Evolutionary conservation across 2,888 invertebrate species (phyloP).

Genomic region (Lasioglossum leucozonium): DNA sequence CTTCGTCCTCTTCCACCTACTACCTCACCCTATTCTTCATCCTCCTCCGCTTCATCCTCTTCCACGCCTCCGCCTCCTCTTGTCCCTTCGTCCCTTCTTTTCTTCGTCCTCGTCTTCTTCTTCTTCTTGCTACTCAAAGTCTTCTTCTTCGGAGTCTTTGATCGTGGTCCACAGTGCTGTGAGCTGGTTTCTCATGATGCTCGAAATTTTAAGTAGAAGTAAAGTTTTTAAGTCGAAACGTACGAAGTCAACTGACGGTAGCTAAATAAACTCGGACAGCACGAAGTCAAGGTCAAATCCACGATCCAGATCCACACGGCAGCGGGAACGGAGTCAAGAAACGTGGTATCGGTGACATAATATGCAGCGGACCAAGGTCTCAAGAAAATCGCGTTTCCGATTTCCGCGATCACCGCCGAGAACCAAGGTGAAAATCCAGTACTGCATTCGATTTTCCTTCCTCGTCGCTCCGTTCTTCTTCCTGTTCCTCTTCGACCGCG

Average conservation of each 20-base stretch:
- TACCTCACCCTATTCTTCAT: neutral
- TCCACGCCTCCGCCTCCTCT: neutral
- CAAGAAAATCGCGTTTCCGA: constrained; percentile 37
- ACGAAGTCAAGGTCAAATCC: no score
- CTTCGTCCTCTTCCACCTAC: constrained; percentile 13
- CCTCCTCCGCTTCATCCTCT: neutral
- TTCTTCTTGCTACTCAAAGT: neutral
- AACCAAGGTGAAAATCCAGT: constrained; percentile 71
- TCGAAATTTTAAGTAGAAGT: neutral
- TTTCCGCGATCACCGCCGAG: constrained; percentile 77
- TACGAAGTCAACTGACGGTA: no score
- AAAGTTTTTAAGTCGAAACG: neutral
- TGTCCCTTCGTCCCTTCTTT: neutral
- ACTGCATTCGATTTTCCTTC: constrained; percentile 43
- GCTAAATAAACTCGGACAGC: no score
- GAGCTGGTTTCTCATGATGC: neutral
- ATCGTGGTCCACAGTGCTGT: neutral
- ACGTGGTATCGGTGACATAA: no score
- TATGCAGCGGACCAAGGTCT: neutral
- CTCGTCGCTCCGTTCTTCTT: constrained; percentile 15
- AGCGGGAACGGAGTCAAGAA: no score
- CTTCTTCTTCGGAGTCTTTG: neutral
- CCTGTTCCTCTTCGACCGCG: neutral
- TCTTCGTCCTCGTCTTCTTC: neutral
- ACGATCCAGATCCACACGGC: no score